Conservation (phyloP, 2,797 vertebrate genomes). For the Coracias cyanogaster region DNA sequence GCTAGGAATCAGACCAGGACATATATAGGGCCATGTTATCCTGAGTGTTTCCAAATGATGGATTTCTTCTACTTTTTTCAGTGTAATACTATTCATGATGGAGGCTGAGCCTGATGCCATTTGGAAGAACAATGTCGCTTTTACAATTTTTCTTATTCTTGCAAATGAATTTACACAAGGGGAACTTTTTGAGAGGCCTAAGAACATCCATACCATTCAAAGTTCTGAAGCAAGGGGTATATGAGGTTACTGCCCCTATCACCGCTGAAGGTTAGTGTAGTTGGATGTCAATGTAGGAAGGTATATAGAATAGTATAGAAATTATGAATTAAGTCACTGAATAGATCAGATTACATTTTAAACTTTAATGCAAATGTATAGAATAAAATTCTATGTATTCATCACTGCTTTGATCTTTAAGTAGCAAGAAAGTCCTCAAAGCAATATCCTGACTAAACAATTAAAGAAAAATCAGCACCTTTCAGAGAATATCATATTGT, state of each 20-base stretch:
- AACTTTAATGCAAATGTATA: background rate
- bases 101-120: background rate
- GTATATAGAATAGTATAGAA: background rate
- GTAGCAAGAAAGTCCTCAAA: background rate
- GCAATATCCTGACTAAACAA: background rate
- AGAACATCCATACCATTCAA: background rate
- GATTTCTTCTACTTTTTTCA: background rate
- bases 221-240: background rate
- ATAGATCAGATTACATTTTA: background rate
- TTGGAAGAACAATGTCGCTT: background rate
- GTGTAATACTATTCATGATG: background rate
- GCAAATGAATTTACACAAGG: background rate
- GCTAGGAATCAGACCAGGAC: background rate
- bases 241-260: background rate
- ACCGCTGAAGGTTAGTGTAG: background rate
- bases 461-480: background rate
- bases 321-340: background rate
- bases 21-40: rapidly evolving
- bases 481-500: background rate
- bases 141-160: background rate
- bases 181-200: background rate
- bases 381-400: background rate
- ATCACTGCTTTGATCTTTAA: background rate
- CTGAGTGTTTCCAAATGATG: background rate
- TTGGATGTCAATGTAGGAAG: background rate